Evolutionary conservation across 2,888 invertebrate species (phyloP), one percentile per base, ranked within the genome.

Genomic region (Junonia oenone): DNA sequence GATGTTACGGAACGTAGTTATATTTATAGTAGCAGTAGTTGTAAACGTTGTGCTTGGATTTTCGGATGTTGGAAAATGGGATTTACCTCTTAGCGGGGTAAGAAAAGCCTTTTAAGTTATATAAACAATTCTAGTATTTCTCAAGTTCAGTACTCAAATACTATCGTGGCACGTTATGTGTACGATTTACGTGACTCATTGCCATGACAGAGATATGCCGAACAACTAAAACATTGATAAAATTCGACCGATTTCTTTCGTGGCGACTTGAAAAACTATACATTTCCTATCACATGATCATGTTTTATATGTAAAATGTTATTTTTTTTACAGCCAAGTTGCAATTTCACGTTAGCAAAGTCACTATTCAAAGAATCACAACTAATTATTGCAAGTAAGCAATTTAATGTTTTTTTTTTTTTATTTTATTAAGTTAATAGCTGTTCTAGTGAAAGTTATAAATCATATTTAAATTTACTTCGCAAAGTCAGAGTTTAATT

Each of bases 361-460:
- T 92, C 92, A 51, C 81, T 96, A 67, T 94, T 93, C 80, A 93
- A 93, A 72, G 92, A 92, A 61, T 93, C 95, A 1, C 92, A 93
- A 77, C 91, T 96, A 55, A 93, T 91, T 73, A 91, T 95, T 51
- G 90, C 91, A 80, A 89, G 95, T 95, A 86, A 92, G 93, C 89
- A 75, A 3, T 5, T 22, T 22, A 22, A 22, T 22, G 22, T 22
- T n/a, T n/a, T n/a, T n/a, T n/a, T n/a, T n/a, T n/a, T n/a, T n/a
- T n/a, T n/a, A n/a, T n/a, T n/a, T n/a, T n/a, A n/a, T n/a, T n/a
- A n/a, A n/a, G n/a, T n/a, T n/a, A n/a, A n/a, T n/a, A n/a, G n/a
- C n/a, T n/a, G n/a, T n/a, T n/a, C n/a, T n/a, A n/a, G n/a, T n/a
- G n/a, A n/a, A n/a, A n/a, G n/a, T n/a, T n/a, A n/a, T n/a, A n/a